Percentiles rank a stretch among this genome's conserved stretches.
These are phyloP conservation scores for Tetraneura akinire DNA, from an alignment of 1,140 invertebrate species.

Conservation along the genomic window DNA sequence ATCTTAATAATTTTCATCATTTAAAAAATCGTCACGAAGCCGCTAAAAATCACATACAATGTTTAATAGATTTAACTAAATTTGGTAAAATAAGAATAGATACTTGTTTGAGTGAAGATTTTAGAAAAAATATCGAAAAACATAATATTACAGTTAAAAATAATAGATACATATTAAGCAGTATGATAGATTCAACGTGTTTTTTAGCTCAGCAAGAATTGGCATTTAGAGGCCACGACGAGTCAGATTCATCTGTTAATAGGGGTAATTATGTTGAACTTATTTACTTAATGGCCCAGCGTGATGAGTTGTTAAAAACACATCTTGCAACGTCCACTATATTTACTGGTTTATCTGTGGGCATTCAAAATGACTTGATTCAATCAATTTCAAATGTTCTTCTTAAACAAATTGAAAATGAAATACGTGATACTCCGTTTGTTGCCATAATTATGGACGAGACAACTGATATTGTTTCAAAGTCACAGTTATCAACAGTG, in stretches of 20 bases:
- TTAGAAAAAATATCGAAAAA: slow-evolving; percentile 6
- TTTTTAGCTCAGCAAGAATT: neutral
- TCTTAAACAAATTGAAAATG: slow-evolving; percentile 8
- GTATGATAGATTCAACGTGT: neutral
- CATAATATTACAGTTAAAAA: slow-evolving; percentile 12
- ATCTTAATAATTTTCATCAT: neutral
- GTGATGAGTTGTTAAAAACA: slow-evolving; percentile 1
- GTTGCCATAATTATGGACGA: slow-evolving; percentile 12
- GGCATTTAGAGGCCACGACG: neutral
- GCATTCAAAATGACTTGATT: slow-evolving; percentile 7
- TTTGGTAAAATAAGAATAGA: neutral
- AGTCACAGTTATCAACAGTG: neutral
- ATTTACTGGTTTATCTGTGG: slow-evolving; percentile 1
- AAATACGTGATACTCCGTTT: slow-evolving; percentile 23
- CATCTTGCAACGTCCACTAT: slow-evolving; percentile 5
- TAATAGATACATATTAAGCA: neutral
- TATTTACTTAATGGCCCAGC: neutral
- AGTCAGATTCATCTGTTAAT: neutral
- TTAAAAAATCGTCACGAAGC: neutral
- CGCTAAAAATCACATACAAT: slow-evolving; percentile 2
- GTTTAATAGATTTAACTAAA: slow-evolving; percentile 4
- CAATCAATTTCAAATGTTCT: slow-evolving; percentile 21
- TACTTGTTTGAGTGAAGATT: slow-evolving; percentile 2
- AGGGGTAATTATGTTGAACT: slow-evolving; percentile 10
- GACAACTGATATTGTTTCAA: slow-evolving; percentile 11